Percentiles rank a stretch among this genome's conserved stretches.
These are phyloP conservation scores for Cephus rjabovi DNA, from an alignment of 2,888 invertebrate genomes.

Conservation along the genomic window DNA sequence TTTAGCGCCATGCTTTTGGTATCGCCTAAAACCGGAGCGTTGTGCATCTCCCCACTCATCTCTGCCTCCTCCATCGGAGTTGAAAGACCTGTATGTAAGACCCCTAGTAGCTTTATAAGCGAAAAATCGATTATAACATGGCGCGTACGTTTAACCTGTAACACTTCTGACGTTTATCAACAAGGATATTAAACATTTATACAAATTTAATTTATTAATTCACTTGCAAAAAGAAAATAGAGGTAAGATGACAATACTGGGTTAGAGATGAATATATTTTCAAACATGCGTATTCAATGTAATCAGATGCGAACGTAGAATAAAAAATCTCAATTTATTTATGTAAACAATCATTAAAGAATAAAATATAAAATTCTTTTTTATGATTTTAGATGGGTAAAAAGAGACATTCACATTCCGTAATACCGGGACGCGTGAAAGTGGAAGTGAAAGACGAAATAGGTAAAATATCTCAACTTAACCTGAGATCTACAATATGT, in stretches of 20 bases:
- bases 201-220: background rate
- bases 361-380: background rate
- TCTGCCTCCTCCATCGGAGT: no score
- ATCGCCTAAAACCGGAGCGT: no score
- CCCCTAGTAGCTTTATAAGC: background rate
- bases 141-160: background rate
- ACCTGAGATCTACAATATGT: background rate
- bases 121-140: background rate
- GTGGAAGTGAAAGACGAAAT: slow-evolving; percentile 64
- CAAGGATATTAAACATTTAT: background rate
- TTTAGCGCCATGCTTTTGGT: no score
- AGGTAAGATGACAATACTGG: background rate
- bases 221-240: background rate
- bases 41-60: no score
- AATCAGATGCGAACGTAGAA: background rate
- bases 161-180: background rate
- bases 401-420: slow-evolving; percentile 47
- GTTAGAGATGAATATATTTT: background rate
- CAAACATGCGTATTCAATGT: background rate
- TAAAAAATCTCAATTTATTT: background rate
- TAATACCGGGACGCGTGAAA: slow-evolving; percentile 53
- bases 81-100: no score
- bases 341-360: background rate
- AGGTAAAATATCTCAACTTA: slow-evolving; percentile 38
- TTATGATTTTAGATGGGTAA: slow-evolving; percentile 52